Evolutionary conservation across 2,888 invertebrate genomes (phyloP).

Genomic region (Caenorhabditis panamensis): DNA sequence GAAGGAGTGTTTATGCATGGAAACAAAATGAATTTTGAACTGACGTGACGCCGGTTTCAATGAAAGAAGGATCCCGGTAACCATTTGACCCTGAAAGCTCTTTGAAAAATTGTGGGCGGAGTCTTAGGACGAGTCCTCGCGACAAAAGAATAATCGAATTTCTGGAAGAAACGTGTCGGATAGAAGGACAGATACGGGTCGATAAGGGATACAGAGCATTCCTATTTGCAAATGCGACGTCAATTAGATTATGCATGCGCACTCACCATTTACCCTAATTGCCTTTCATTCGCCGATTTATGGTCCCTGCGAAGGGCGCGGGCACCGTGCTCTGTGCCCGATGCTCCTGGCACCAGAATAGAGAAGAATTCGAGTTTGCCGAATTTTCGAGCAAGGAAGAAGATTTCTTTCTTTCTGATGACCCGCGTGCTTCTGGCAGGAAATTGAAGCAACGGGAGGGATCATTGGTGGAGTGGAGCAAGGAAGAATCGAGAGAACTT

Average conservation of each 20-base stretch:
- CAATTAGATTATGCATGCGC: constrained; percentile 56
- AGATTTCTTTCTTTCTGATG: background rate
- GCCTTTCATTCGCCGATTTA: constrained; percentile 33
- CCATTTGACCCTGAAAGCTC: constrained; percentile 19
- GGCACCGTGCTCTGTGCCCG: background rate
- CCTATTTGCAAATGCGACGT: constrained; percentile 25
- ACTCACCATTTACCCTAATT: constrained; percentile 55
- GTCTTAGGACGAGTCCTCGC: background rate
- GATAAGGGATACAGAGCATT: constrained; percentile 10
- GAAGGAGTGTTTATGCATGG: background rate
- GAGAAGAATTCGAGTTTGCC: constrained; percentile 6
- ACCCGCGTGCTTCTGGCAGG: constrained; percentile 14
- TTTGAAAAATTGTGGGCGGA: constrained; percentile 41
- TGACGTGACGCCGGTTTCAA: too few relatives aligned
- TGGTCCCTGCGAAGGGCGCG: constrained; percentile 17
- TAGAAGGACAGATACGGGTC: background rate
- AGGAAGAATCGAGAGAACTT: background rate
- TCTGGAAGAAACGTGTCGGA: background rate
- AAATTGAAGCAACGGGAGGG: constrained; percentile 4
- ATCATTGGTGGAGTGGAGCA: background rate
- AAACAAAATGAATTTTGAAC: too few relatives aligned
- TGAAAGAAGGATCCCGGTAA: background rate
- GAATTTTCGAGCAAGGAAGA: background rate
- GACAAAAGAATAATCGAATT: constrained; percentile 44
- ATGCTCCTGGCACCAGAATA: background rate